A percentile compares a stretch with the other conserved stretches of the same genome.
These are phyloP conservation scores for Podocnemis expansa DNA, from an alignment of 2,113 vertebrate species.

Conservation along the genomic window DNA sequence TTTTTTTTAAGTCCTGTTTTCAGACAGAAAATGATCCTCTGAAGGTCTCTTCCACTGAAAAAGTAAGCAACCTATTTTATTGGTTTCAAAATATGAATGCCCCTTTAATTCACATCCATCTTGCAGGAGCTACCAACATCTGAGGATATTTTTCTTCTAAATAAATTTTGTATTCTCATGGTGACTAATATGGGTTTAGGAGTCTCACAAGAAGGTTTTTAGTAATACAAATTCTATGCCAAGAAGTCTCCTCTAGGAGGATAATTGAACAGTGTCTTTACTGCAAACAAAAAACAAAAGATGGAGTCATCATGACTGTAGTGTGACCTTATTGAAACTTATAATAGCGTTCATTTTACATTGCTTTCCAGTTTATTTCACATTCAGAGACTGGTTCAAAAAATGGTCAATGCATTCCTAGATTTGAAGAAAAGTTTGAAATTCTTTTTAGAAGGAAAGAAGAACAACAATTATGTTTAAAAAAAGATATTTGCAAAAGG, in stretches of 20 bases:
- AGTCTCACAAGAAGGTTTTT: neutral
- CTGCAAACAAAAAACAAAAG: neutral
- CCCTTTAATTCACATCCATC: neutral
- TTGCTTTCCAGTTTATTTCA: constrained; percentile 36
- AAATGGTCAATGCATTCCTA: rapidly evolving
- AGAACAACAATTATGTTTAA: neutral
- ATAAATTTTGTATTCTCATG: neutral
- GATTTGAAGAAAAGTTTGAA: constrained; percentile 6
- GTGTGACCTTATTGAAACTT: constrained; percentile 13
- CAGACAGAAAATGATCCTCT: neutral
- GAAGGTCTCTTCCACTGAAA: neutral
- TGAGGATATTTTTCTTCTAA: neutral
- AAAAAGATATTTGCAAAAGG: neutral
- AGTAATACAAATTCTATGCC: neutral
- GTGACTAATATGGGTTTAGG: neutral
- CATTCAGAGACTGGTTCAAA: neutral
- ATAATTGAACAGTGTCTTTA: neutral
- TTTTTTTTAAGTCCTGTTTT: neutral
- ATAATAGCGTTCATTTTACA: neutral
- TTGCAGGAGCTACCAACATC: neutral
- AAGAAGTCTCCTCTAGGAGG: neutral
- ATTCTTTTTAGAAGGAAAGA: neutral
- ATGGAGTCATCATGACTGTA: neutral
- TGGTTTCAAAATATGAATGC: neutral
- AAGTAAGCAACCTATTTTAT: neutral